Conservation (phyloP, 2,888 invertebrate genomes). For the Diarsia brunnea region DNA sequence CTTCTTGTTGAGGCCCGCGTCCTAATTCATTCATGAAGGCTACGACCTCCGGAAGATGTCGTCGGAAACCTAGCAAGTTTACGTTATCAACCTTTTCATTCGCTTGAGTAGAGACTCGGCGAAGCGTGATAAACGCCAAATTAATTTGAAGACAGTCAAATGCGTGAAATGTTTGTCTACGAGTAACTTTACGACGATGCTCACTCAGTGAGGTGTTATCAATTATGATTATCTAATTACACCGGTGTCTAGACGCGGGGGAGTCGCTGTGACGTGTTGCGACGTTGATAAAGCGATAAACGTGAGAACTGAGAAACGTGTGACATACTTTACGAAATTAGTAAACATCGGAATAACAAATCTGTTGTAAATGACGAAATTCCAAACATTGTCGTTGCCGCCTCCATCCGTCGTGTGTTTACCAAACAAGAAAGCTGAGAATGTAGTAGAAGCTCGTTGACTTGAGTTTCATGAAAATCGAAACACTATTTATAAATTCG, state of each 20-base stretch:
- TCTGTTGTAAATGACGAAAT: slow-evolving; percentile 57
- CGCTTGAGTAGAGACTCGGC: slow-evolving; percentile 58
- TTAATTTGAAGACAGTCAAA: slow-evolving; percentile 64
- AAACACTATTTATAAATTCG: slow-evolving; percentile 44
- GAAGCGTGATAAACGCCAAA: slow-evolving; percentile 78
- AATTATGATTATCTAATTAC: slow-evolving; percentile 44
- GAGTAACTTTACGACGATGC: slow-evolving; percentile 16
- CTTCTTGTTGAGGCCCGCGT: slow-evolving; percentile 40
- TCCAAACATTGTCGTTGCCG: slow-evolving; percentile 62
- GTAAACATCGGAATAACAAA: slow-evolving; percentile 65
- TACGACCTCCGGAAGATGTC: slow-evolving; percentile 64
- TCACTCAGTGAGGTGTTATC: slow-evolving; percentile 45
- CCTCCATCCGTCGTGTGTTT: slow-evolving; percentile 34
- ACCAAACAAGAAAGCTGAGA: slow-evolving; percentile 27
- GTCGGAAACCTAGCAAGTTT: slow-evolving; percentile 70
- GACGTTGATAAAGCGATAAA: slow-evolving; percentile 62
- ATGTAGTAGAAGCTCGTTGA: slow-evolving; percentile 10
- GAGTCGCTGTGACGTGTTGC: slow-evolving; percentile 34
- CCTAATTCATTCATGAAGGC: slow-evolving; percentile 67
- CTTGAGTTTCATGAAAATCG: slow-evolving; percentile 29
- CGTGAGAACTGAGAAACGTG: slow-evolving; percentile 61
- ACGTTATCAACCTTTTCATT: slow-evolving; percentile 69
- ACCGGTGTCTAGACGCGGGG: slow-evolving; percentile 59
- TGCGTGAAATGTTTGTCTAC: slow-evolving; percentile 19
- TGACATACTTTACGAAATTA: slow-evolving; percentile 65